A percentile compares a stretch with the other conserved stretches of the same genome.
These are phyloP conservation scores for Metopolophium dirhodum DNA, from an alignment of 1,140 invertebrate genomes.

Conservation along the genomic window DNA sequence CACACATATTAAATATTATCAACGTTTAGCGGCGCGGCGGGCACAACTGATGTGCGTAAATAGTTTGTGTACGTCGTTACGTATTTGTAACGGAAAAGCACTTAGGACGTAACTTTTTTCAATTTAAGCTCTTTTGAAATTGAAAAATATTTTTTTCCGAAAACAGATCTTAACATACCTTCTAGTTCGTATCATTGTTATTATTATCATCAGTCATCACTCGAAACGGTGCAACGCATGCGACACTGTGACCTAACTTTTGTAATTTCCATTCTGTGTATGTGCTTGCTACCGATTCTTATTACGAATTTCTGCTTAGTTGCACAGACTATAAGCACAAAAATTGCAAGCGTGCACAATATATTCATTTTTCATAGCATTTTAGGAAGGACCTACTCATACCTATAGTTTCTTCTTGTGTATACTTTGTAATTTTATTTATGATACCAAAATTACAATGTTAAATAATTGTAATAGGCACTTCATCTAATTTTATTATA, in stretches of 20 bases:
- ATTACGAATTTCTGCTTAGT: neutral
- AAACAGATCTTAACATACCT: neutral
- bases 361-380: neutral
- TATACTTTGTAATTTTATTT: neutral
- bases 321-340: neutral
- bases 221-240: neutral
- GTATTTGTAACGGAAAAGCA: neutral
- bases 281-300: neutral
- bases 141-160: neutral
- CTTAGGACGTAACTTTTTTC: neutral
- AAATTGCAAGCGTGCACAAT: too few relatives aligned
- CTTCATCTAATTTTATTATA: neutral
- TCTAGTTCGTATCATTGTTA: neutral
- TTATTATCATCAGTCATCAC: neutral
- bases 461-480: too few relatives aligned
- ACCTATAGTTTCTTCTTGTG: too few relatives aligned
- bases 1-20: neutral
- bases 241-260: neutral
- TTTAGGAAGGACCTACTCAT: neutral
- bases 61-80: neutral
- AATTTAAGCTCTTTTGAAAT: neutral
- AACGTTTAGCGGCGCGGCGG: neutral
- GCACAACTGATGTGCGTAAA: neutral
- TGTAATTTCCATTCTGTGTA: neutral
- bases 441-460: neutral